Base-by-base conservation (phyloP, 2,113 vertebrate species). In the Cheirogaleus medius region DNA sequence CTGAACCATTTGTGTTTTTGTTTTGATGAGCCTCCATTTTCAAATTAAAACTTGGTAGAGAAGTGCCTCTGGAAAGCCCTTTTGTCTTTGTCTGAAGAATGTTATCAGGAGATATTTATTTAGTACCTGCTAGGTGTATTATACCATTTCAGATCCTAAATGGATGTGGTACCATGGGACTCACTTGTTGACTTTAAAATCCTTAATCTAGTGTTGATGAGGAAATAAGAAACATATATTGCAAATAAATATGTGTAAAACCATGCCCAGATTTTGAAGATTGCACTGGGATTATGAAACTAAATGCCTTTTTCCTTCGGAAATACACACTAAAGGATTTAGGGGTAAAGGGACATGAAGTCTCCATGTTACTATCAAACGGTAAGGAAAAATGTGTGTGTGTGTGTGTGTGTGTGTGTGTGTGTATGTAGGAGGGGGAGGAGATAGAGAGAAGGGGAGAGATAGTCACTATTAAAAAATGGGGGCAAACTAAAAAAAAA, bases 21-120 rank as follows among this genome's bases (percentile, higher is more conserved):
- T 37, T 87, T 92, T 90, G 56, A 77, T 56, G 42, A 85, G 27
- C 8, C 42, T 95, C 73, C 52, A 42, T 71, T 97, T 95, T 90
- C 21, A 60, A 73, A 80, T 32, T 34, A 66, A 66, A 74, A 32
- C 12, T 37, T n/a, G 13, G 9, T 64, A 23, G 23, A 83, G 6
- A 44, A 54, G 10, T 20, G 12, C 29, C 27, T 78, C 52, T 6
- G 58, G 64, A 81, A 88, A 85, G 11, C 25, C 44, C 32, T 25
- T 83, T 63, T 71, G 18, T 83, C 54, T 86, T 71, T 64, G 63
- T 21, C 47, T 83, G 71, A 52, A 71, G 8, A 49, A 71, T 47
- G 6, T 64, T 64, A 25, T 39, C n/a, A n/a, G 44, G 18, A 90
- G 5, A 54, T 47, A 83, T 34, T 96, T 81, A 69, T 56, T 82